A percentile compares a stretch with the other conserved stretches of the same genome.
Conservation (phyloP, 2,113 vertebrate genomes). For the Monopterus albus region DNA sequence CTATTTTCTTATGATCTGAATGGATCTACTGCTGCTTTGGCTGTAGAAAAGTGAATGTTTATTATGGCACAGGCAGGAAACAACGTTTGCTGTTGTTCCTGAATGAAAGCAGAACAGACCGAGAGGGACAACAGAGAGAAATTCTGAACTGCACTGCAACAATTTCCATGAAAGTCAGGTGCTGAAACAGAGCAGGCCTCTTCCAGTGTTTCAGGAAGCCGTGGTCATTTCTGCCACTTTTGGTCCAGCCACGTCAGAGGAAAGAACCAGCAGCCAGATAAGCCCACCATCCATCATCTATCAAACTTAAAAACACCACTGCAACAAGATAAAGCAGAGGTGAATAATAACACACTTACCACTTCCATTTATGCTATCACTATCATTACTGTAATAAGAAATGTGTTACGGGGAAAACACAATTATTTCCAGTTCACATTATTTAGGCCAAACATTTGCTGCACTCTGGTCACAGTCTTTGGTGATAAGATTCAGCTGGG, state of each 20-base stretch:
- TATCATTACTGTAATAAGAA: not conserved
- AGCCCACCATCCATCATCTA: constrained; percentile 63
- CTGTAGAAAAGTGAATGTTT: not conserved
- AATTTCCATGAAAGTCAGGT: not conserved
- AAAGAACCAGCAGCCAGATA: constrained; percentile 72
- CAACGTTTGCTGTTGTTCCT: not conserved
- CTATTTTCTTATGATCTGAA: constrained; percentile 9
- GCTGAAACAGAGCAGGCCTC: constrained; percentile 4
- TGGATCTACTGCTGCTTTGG: not conserved
- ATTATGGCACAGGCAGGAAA: not conserved
- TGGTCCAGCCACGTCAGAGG: too few species aligned
- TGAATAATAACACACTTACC: constrained; percentile 41
- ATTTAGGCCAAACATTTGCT: too few species aligned
- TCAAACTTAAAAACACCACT: constrained; percentile 69
- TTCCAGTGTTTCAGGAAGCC: not conserved
- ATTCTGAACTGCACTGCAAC: too few species aligned
- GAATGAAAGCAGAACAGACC: not conserved
- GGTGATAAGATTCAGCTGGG: too few species aligned
- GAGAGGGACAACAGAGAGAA: not conserved
- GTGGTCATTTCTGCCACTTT: constrained; percentile 14
- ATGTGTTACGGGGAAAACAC: not conserved
- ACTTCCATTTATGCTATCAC: constrained; percentile 18
- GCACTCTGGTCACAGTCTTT: too few species aligned
- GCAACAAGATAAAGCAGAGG: constrained; percentile 64
- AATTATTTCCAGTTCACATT: too few species aligned